These are phyloP conservation scores for Austrofundulus limnaeus DNA, from an alignment of 2,113 vertebrate genomes.

Conservation along the genomic window DNA sequence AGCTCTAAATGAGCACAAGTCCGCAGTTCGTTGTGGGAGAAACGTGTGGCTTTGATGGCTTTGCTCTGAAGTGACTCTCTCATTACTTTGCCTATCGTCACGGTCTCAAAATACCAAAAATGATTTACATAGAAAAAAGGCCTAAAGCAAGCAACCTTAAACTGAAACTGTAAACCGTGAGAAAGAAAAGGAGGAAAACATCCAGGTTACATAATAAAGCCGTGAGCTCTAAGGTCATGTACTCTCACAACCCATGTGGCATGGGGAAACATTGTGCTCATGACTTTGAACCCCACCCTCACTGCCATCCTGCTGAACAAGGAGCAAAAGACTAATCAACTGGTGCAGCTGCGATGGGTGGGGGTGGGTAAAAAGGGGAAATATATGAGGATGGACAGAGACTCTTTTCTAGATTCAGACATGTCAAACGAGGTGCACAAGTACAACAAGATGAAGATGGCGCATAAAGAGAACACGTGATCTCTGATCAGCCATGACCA, in stretches of 20 bases:
- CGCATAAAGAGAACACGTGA: conserved; percentile 24
- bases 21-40: neutral
- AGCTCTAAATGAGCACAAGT: neutral
- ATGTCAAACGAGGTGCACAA: conserved; percentile 20
- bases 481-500: conserved; percentile 65
- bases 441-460: conserved; percentile 18
- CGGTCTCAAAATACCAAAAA: conserved; percentile 29
- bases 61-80: conserved; percentile 1
- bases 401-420: conserved; percentile 18
- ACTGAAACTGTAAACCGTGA: conserved; percentile 41
- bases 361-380: neutral
- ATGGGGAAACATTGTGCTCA: conserved; percentile 58
- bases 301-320: conserved; percentile 11
- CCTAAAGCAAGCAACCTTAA: conserved; percentile 36
- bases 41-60: conserved; percentile 1
- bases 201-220: conserved; percentile 63
- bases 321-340: conserved; percentile 26
- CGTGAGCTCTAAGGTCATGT: conserved; percentile 55
- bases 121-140: conserved; percentile 57
- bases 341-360: neutral
- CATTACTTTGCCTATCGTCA: conserved; percentile 17
- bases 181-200: conserved; percentile 13
- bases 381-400: conserved; percentile 4
- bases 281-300: conserved; percentile 25
- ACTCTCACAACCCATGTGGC: conserved; percentile 56